Conservation (phyloP, 2,888 invertebrate species). For the Sinelater perroti region DNA sequence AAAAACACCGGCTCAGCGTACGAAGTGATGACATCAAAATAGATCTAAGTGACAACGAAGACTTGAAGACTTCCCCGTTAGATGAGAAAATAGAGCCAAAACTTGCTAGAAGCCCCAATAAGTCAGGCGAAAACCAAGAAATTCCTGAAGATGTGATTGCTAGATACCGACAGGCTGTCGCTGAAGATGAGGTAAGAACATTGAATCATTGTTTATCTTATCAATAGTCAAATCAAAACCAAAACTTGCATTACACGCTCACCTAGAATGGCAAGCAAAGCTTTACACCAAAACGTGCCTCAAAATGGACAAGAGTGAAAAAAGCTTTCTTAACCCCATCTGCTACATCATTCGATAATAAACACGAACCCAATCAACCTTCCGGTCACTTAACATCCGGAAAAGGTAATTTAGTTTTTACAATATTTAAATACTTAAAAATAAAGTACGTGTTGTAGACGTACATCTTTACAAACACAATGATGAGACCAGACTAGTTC, state of each 20-base stretch:
- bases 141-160: slow-evolving; percentile 53
- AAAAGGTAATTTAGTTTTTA: slow-evolving; percentile 9
- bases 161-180: slow-evolving; percentile 52
- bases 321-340: slow-evolving; percentile 69
- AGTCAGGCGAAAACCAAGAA: slow-evolving; percentile 28
- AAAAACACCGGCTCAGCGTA: slow-evolving; percentile 59
- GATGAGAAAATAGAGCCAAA: neutral
- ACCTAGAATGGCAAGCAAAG: slow-evolving; percentile 50
- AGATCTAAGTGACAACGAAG: slow-evolving; percentile 55
- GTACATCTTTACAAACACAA: slow-evolving; percentile 13
- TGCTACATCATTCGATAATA: neutral
- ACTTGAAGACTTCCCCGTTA: slow-evolving; percentile 47
- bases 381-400: neutral
- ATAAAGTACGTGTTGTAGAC: slow-evolving; percentile 4
- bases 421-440: neutral
- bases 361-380: neutral
- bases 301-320: slow-evolving; percentile 80
- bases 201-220: neutral
- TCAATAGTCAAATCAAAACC: neutral
- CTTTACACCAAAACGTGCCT: slow-evolving; percentile 63
- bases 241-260: neutral
- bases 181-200: slow-evolving; percentile 45
- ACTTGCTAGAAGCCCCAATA: slow-evolving; percentile 14
- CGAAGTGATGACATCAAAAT: slow-evolving; percentile 57
- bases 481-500: slow-evolving; percentile 25